Base-by-base conservation (phyloP, 2,797 vertebrate species). In the Delichon dasypus region DNA sequence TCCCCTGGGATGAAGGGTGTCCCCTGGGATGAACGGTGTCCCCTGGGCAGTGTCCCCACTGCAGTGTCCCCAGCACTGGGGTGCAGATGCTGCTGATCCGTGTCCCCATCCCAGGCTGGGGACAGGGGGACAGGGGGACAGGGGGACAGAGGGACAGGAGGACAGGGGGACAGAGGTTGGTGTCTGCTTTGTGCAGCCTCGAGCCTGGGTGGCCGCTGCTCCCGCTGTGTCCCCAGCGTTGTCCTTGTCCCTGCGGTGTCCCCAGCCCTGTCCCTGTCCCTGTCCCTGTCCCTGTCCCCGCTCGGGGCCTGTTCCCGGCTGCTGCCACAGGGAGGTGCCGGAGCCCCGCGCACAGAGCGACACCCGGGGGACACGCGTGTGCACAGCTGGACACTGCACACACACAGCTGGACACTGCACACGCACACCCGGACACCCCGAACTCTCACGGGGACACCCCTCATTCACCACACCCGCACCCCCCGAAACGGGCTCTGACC, bases 301-400 rank as follows among this genome's bases (percentile, higher is more conserved):
- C 2, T 2, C 5, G 1, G 15, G 23, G 85, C n/a, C 73, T 13
- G 82, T 89, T 89, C n/a, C 90, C 22, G 64, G 62, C 75, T 88
- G 85, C 36, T 38, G 94, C 95, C 95, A 90, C 94, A 84, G 50
- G 95, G 95, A 9, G 95, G 95, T 81, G 95, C 95, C 66, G 19
- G 18, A 89, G 20, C 55, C 10, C 88, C 47, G 54, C 10, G 25
- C 50, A 30, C 34, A 3, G 57, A 40, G 12, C 3, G 51, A 40
- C 44, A 53, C 1, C 3, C n/a, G 10, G 32, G 14, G 7, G 7
- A 22, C 45, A 40, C 10, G 29, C 27, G 45, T 21, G 20, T 21
- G 45, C 45, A 45, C 45, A 21, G 19, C 45, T 50, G 48, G 25
- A 10, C 48, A 50, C 13, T 19, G 27, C 29, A 29, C 32, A 36